Percentiles rank a stretch among this genome's conserved stretches.
phyloP scores from a whole-genome alignment of 2,888 invertebrate species.

The Hirudinaria manillensis region DNA sequence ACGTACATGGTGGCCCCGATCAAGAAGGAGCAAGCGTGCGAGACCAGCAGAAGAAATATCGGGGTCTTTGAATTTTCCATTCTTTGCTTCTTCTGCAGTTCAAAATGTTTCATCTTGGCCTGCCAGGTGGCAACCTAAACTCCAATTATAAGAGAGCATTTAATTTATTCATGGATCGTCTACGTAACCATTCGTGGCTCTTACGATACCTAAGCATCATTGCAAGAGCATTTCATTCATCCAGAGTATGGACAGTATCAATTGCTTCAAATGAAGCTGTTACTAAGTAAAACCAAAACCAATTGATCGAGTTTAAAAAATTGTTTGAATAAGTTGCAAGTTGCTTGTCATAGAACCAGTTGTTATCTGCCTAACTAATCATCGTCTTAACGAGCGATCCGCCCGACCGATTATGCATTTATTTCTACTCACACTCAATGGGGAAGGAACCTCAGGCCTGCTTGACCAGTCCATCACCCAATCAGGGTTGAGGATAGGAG shows the following conservation, averaged over 20 bases:
- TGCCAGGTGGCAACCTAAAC: slow-evolving; percentile 11
- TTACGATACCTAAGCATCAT: no score
- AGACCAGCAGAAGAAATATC: slow-evolving; percentile 1
- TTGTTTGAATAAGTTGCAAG: no score
- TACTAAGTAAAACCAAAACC: no score
- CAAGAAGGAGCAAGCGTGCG: slow-evolving; percentile 16
- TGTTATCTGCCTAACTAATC: no score
- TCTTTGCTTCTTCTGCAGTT: slow-evolving; percentile 4
- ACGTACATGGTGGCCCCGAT: slow-evolving; percentile 15
- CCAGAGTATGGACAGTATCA: no score
- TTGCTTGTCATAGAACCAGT: no score
- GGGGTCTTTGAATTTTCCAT: background rate
- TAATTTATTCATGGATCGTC: no score
- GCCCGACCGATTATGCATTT: background rate
- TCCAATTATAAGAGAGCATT: no score
- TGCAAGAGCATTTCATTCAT: no score
- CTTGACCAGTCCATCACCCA: slow-evolving; percentile 18
- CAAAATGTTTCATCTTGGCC: slow-evolving; percentile 13
- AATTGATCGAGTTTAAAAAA: no score
- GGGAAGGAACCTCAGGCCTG: slow-evolving; percentile 13
- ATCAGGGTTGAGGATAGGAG: background rate
- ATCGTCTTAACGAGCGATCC: background rate
- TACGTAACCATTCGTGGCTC: no score
- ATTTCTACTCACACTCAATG: background rate
- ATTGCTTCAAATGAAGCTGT: no score